Base-by-base conservation (phyloP, 2,113 vertebrate genomes). In the Acanthisitta chloris region DNA sequence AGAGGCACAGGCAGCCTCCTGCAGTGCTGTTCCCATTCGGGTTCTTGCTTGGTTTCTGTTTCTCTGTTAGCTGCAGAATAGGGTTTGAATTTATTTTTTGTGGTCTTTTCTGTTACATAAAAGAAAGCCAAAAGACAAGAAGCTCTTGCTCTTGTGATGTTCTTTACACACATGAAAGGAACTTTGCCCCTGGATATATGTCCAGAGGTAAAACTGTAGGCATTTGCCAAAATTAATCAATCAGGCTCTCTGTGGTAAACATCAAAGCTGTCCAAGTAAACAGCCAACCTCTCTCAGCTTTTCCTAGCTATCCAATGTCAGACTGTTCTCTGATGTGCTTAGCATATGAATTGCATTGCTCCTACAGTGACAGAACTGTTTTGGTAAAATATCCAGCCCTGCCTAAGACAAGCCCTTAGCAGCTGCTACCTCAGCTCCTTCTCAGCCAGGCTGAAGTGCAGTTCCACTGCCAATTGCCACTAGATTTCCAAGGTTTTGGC, bases 1-100 rank as follows among this genome's bases (percentile, higher is more conserved):
- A 36, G 13, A 45, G 16, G 20, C 38, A 69, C 0, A 0, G 52
- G 55, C 52, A 89, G 34, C 29, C 64, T 66, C 43, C 28, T 15
- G 5, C 1, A 0, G 0, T 8, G 6, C 36, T 70, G 9, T 3
- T 84, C 25, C 33, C 8, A 2, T 65, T 65, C 2, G 3, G 17
- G 25, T 38, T 77, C 40, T 78, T 77, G 23, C 20, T 51, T n/a
- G 20, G 18, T 42, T 69, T 89, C 20, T 19, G 34, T 24, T 89
- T 81, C 42, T 69, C 9, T 66, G 55, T 55, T 23, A 26, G 8
- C 26, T 71, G 26, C 40, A 76, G 23, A 34, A 34, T 12, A 69
- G 29, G 10, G 1, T 6, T 61, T n/a, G 23, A 45, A 1, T 51
- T 86, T 43, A 33, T 25, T 69, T 81, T 71, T 64, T 65, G 21